These are phyloP conservation scores for Caenorhabditis panamensis DNA, from an alignment of 2,888 invertebrate species.

Conservation along the genomic window DNA sequence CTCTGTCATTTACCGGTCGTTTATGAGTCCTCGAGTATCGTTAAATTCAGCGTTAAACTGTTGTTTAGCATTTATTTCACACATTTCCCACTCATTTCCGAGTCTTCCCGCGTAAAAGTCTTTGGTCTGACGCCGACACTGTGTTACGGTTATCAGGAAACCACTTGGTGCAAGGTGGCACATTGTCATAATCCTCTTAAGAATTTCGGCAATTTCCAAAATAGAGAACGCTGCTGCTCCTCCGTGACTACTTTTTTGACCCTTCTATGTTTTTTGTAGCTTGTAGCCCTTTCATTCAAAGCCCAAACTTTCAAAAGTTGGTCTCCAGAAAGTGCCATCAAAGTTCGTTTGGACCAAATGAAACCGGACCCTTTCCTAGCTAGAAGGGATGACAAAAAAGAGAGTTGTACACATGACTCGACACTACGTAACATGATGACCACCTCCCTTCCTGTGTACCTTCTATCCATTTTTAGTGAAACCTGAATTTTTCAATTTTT, in stretches of 20 bases:
- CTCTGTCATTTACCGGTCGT: neutral
- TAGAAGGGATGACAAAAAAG: conserved; percentile 18
- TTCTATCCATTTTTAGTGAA: neutral
- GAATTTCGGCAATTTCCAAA: neutral
- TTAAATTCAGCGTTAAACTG: conserved; percentile 1
- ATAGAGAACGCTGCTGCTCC: neutral
- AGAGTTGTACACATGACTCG: conserved; percentile 26
- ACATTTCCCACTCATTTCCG: too few relatives aligned
- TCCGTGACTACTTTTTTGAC: neutral
- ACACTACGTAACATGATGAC: conserved; percentile 41
- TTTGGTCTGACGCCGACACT: conserved; percentile 9
- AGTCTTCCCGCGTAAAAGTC: conserved; percentile 1
- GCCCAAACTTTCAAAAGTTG: conserved; percentile 10
- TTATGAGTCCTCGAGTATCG: conserved; percentile 1
- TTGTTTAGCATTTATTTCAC: neutral
- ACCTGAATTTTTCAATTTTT: neutral
- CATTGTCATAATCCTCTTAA: conserved; percentile 19
- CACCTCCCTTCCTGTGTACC: conserved; percentile 17
- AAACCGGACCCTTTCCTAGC: neutral
- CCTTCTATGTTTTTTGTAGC: neutral
- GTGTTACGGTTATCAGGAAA: neutral
- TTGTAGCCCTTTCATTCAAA: neutral
- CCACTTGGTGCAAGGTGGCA: conserved; percentile 1
- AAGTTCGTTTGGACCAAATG: conserved; percentile 12
- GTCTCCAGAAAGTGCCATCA: conserved; percentile 15